Percentiles rank a stretch among this genome's conserved stretches.
Evolutionary conservation across 2,797 vertebrate genomes (phyloP).

Genomic region (Pteronotus mesoamericanus): DNA sequence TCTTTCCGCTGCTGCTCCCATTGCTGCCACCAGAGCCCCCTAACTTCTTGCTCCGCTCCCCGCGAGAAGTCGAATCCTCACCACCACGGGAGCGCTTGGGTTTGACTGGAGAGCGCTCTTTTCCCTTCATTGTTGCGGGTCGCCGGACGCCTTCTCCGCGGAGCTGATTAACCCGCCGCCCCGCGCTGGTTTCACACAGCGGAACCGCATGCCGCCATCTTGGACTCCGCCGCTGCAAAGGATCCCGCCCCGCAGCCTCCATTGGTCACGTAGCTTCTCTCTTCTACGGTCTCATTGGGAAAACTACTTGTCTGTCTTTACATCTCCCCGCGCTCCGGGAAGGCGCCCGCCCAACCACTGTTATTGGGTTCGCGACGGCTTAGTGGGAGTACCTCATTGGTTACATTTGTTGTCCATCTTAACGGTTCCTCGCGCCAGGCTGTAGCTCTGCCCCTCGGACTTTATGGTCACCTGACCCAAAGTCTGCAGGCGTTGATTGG

Average conservation of each 20-base stretch:
- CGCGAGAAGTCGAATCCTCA: conserved; percentile 86
- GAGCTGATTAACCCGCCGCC: conserved; percentile 74
- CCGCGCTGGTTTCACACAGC: conserved; percentile 80
- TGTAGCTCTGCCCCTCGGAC: conserved; percentile 44
- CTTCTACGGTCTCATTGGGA: conserved; percentile 68
- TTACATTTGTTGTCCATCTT: conserved; percentile 34
- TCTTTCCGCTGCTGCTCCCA: conserved; percentile 84
- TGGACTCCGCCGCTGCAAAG: conserved; percentile 77
- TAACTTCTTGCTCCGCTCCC: conserved; percentile 84
- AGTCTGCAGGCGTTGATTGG: conserved; percentile 68
- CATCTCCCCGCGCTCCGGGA: conserved; percentile 67
- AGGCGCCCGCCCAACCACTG: background rate
- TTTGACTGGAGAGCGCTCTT: conserved; percentile 96
- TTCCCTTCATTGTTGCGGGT: conserved; percentile 90
- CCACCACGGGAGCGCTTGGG: conserved; percentile 92
- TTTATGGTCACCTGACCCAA: conserved; percentile 58
- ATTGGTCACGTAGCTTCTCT: conserved; percentile 41
- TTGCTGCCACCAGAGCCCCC: conserved; percentile 93
- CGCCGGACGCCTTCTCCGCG: conserved; percentile 64
- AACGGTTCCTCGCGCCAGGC: conserved; percentile 69
- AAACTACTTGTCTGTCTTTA: conserved; percentile 66
- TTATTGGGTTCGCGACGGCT: conserved; percentile 61
- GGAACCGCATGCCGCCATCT: conserved; percentile 83
- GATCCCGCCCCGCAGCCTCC: conserved; percentile 26
- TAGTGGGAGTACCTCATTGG: conserved; percentile 39